Evolutionary conservation across 2,888 invertebrate genomes (phyloP).

Genomic region (Eristalis tenax): DNA sequence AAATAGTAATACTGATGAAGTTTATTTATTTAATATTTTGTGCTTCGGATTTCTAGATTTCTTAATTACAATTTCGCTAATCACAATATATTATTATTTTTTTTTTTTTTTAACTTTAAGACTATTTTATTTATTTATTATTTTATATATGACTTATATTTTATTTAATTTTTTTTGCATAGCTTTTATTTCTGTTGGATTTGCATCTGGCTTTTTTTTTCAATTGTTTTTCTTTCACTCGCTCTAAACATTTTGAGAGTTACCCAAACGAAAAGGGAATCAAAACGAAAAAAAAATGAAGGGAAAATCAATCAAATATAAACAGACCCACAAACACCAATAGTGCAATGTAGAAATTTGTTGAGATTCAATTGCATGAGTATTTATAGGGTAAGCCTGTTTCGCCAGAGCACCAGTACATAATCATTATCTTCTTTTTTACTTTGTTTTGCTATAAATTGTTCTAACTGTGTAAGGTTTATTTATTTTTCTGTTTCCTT

Average conservation of each 20-base stretch:
- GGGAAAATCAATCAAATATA: neutral
- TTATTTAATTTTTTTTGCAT: neutral
- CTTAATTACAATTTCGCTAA: conserved; percentile 36
- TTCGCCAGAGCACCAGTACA: conserved; percentile 21
- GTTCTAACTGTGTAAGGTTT: conserved; percentile 1
- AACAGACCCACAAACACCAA: conserved; percentile 21
- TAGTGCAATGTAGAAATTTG: neutral
- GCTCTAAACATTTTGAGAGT: neutral
- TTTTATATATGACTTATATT: no score
- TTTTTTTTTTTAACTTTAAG: neutral
- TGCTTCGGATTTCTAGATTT: conserved; percentile 1
- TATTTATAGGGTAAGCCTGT: conserved; percentile 15
- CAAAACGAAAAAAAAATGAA: neutral
- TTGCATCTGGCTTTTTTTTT: conserved; percentile 1
- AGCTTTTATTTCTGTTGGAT: neutral
- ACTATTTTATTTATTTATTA: neutral
- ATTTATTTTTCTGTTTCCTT: neutral
- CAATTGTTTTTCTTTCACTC: neutral
- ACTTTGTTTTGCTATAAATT: conserved; percentile 12
- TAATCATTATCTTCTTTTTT: neutral
- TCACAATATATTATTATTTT: conserved; percentile 12
- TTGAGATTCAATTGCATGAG: conserved; percentile 31
- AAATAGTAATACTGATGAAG: conserved; percentile 46
- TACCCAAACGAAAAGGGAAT: neutral
- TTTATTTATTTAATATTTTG: conserved; percentile 1